Evolutionary conservation across 2,888 invertebrate genomes (phyloP).

Genomic region (Himalopsyche japonica): DNA sequence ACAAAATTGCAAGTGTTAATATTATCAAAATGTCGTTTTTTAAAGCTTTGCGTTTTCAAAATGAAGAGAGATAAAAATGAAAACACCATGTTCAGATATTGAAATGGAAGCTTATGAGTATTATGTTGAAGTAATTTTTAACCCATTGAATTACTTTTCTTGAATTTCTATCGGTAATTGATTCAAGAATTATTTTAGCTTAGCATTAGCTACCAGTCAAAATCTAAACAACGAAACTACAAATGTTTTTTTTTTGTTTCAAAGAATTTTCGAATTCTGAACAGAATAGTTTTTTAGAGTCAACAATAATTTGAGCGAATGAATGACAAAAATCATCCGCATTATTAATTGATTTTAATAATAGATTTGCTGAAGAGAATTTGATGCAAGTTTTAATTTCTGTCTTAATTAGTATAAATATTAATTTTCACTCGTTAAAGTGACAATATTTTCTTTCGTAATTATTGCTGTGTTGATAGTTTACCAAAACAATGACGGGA

Average conservation of each 20-base stretch:
- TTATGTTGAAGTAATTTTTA: neutral
- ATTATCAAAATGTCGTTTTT: neutral
- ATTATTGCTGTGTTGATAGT: neutral
- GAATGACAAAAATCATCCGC: neutral
- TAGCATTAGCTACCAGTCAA: neutral
- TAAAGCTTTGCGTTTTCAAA: neutral
- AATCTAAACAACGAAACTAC: neutral
- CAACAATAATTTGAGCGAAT: neutral
- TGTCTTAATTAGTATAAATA: neutral
- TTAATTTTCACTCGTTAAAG: neutral
- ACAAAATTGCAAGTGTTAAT: neutral
- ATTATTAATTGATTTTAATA: neutral
- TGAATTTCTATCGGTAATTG: neutral
- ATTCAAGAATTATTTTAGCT: neutral
- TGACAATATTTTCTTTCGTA: neutral
- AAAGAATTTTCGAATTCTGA: neutral
- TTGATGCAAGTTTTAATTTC: neutral
- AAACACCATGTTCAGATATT: neutral
- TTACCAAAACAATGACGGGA: neutral
- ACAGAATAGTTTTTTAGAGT: neutral
- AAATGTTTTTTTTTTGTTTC: neutral
- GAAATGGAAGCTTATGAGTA: neutral
- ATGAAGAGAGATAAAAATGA: neutral
- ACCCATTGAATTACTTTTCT: neutral
- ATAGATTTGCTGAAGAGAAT: neutral